Evolutionary conservation across 2,888 invertebrate genomes (phyloP), one percentile per base, ranked within the genome.

Genomic region (Tortricodes alternella): DNA sequence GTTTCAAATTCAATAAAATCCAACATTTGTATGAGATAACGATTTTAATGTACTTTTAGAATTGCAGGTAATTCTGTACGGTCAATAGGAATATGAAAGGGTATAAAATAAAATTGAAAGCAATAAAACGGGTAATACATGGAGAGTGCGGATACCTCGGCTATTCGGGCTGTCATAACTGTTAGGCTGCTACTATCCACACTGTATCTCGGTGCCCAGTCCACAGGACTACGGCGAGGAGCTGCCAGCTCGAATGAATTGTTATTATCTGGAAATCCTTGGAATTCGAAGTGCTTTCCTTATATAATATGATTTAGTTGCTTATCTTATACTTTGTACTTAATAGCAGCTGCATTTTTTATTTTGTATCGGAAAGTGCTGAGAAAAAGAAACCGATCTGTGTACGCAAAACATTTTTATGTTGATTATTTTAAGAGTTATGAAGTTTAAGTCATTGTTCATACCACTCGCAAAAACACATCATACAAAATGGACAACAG

Each of bases 61-160:
- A 49, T 63, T 60, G 71, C 72, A 75, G 78, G 46, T 50, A 39
- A 77, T 78, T 73, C 67, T 61, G 63, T 67, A 63, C 76, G 74
- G 76, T 81, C 76, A 73, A 76, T 79, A 67, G 61, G 70, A 71
- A 73, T 71, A 80, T 75, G 73, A 78, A 76, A 71, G 70, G 71
- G 70, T 66, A 80, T 85, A 83, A 85, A 85, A 86, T 83, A 83
- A 84, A 85, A 86, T 86, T 83, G 83, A 76, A 74, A 78, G 83
- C 77, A 80, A 83, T 85, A 85, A 85, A 86, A 80, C 72, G 67
- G 76, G 74, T 76, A 78, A 76, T 82, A 79, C 76, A 77, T 76
- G 75, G 74, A 70, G 69, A 68, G 70, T 53, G 46, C 46, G 53
- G 50, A 56, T 49, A 56, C 55, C 37, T 37, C 49, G 37, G 35